Evolutionary conservation across 2,113 vertebrate species (phyloP).

Genomic region (Gallinago media): DNA sequence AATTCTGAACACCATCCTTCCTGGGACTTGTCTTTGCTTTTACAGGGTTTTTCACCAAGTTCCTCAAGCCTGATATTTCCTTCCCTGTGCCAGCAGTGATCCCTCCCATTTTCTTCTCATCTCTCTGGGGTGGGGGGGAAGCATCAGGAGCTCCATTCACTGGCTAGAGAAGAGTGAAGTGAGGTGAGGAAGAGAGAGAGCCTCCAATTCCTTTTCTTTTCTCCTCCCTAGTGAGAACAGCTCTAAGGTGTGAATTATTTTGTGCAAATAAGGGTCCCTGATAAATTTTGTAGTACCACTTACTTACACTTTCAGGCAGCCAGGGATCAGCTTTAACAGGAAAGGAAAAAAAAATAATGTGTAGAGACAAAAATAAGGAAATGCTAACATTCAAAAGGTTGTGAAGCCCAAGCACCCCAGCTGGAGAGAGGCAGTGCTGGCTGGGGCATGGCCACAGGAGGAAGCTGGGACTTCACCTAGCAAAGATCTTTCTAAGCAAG

Average conservation of each 20-base stretch:
- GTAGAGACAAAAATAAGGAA: background rate
- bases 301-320: background rate
- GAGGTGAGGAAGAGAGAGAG: background rate
- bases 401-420: background rate
- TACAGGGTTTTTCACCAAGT: background rate
- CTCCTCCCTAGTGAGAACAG: background rate
- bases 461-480: rapidly evolving
- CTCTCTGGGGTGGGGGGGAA: background rate
- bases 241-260: background rate
- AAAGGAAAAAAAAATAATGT: background rate
- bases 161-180: background rate
- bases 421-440: background rate
- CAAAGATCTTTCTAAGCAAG: background rate
- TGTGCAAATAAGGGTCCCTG: background rate
- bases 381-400: background rate
- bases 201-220: background rate
- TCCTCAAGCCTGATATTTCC: background rate
- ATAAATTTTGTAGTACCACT: background rate
- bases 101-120: background rate
- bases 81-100: background rate
- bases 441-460: rapidly evolving
- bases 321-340: background rate
- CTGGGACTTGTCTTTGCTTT: background rate
- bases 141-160: background rate
- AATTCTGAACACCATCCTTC: background rate